phyloP scores from a whole-genome alignment of 2,888 invertebrate species.

The Allygus modestus region DNA sequence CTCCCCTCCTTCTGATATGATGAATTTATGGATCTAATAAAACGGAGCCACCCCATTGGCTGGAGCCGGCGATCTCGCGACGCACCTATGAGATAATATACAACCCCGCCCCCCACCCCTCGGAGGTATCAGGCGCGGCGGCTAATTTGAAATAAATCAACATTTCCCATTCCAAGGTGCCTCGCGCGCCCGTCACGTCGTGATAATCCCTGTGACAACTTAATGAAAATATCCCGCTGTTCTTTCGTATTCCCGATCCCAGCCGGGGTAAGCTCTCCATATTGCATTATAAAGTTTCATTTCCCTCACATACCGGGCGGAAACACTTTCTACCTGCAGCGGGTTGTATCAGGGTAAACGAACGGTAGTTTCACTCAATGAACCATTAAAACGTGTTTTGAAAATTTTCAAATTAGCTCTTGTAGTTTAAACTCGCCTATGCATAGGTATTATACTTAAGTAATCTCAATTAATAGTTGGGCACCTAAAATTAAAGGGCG shows the following conservation, averaged over 20 bases:
- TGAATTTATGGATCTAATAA: constrained; percentile 92
- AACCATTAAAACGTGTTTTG: no score
- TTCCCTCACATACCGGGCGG: background rate
- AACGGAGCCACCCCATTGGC: constrained; percentile 83
- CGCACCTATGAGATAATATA: constrained; percentile 55
- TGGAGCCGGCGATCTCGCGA: constrained; percentile 71
- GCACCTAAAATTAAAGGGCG: no score
- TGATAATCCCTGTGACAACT: constrained; percentile 38
- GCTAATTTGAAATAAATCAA: constrained; percentile 57
- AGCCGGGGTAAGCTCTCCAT: background rate
- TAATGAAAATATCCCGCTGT: constrained; percentile 53
- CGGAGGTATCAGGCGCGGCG: background rate
- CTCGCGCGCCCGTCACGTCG: background rate
- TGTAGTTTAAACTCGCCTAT: no score
- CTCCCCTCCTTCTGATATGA: constrained; percentile 79
- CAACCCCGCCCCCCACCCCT: constrained; percentile 21
- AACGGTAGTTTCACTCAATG: no score
- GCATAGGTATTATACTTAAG: no score
- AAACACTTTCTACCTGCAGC: background rate
- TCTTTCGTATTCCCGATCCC: constrained; percentile 16
- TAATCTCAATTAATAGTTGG: no score
- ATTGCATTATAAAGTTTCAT: constrained; percentile 46
- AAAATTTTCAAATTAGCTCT: no score
- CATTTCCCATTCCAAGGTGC: constrained; percentile 52
- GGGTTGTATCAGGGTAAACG: no score